Evolutionary conservation across 2,113 vertebrate genomes (phyloP).

Genomic region (Addax nasomaculatus): DNA sequence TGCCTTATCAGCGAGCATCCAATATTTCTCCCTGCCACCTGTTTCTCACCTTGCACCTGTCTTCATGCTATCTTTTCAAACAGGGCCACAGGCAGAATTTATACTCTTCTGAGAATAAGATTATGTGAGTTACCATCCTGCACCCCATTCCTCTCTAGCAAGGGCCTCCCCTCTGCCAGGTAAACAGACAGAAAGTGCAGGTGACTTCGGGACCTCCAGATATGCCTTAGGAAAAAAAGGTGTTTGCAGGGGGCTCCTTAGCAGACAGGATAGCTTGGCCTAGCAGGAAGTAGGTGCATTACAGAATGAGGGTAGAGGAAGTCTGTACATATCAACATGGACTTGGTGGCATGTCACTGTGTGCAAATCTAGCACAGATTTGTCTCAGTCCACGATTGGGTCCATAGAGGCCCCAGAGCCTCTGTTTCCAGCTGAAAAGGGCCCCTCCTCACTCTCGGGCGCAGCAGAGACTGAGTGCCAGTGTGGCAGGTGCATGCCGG

Average conservation of each 20-base stretch:
- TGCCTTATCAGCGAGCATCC: neutral
- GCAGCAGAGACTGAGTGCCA: neutral
- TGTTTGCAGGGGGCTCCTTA: neutral
- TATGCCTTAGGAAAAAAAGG: neutral
- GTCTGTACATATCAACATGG: neutral
- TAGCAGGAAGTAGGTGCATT: neutral
- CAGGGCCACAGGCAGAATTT: neutral
- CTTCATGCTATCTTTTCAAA: neutral
- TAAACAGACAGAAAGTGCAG: neutral
- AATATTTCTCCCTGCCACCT: neutral
- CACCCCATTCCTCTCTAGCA: neutral
- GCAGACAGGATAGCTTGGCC: neutral
- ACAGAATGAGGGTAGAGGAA: neutral
- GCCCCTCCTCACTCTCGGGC: neutral
- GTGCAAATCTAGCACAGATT: neutral
- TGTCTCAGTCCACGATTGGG: neutral
- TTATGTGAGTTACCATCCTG: neutral
- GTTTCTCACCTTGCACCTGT: neutral
- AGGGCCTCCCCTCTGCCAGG: neutral
- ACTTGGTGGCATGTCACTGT: neutral
- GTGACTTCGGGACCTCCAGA: neutral
- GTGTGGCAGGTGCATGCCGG: neutral
- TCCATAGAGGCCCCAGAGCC: neutral
- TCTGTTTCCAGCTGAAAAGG: conserved; percentile 12
- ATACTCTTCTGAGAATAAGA: neutral